phyloP scores from a whole-genome alignment of 2,113 vertebrate species.

The Urocynchramus pylzowi region DNA sequence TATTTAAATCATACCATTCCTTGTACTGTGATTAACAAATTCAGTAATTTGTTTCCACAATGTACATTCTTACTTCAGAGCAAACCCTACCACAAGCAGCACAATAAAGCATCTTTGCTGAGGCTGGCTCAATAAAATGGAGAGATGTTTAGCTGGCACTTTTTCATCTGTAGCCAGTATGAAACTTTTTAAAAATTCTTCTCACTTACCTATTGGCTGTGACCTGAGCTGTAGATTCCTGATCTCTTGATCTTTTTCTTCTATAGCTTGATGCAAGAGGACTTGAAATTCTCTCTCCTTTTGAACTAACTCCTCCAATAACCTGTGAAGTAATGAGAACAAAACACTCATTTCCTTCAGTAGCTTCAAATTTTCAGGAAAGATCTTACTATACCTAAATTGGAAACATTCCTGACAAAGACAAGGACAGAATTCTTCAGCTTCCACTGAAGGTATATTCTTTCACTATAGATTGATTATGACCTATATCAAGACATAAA shows the following conservation, averaged over 20 bases:
- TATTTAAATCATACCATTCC: background rate
- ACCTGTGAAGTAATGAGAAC: constrained; percentile 62
- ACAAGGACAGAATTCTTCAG: background rate
- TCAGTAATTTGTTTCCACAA: background rate
- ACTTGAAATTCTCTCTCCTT: constrained; percentile 93
- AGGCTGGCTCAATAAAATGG: background rate
- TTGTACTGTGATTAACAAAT: background rate
- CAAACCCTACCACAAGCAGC: background rate
- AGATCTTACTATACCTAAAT: background rate
- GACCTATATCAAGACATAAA: background rate
- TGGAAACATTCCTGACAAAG: background rate
- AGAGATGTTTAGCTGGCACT: background rate
- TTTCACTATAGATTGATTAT: background rate
- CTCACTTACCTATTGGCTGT: constrained; percentile 79
- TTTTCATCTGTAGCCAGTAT: background rate
- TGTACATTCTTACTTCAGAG: background rate
- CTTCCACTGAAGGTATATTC: background rate
- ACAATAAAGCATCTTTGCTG: background rate
- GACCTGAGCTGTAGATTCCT: constrained; percentile 85
- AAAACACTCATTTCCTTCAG: background rate
- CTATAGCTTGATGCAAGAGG: constrained; percentile 90
- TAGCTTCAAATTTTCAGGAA: background rate
- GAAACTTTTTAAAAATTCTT: background rate
- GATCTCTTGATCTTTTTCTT: constrained; percentile 93
- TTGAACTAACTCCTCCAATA: constrained; percentile 89